phyloP scores from a whole-genome alignment of 1,140 invertebrate species.

The Cherax quadricarinatus region DNA sequence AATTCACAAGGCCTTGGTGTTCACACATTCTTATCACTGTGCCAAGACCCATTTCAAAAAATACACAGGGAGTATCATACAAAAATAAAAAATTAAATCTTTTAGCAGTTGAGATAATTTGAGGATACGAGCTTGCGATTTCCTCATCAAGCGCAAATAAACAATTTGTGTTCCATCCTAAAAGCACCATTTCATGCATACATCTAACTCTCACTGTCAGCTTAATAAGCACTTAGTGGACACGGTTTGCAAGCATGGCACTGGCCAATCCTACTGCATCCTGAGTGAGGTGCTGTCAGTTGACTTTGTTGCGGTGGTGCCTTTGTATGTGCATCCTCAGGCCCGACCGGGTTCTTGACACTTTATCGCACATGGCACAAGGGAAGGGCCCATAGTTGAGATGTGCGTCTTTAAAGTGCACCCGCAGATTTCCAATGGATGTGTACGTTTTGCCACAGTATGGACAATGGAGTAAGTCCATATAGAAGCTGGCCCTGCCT shows the following conservation, averaged over 20 bases:
- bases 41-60: constrained; percentile 60
- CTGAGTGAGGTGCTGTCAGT: constrained; percentile 63
- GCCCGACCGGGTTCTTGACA: constrained; percentile 72
- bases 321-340: constrained; percentile 73
- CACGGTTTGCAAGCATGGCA: constrained; percentile 61
- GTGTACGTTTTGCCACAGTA: constrained; percentile 73
- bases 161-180: constrained; percentile 53
- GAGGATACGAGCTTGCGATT: constrained; percentile 50
- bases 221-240: constrained; percentile 62
- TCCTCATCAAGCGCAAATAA: constrained; percentile 57
- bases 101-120: constrained; percentile 50
- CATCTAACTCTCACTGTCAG: constrained; percentile 60
- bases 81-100: constrained; percentile 69
- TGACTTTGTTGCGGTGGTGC: constrained; percentile 71
- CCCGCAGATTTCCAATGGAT: constrained; percentile 72
- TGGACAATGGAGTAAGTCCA: constrained; percentile 71
- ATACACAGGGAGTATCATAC: constrained; percentile 60
- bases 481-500: constrained; percentile 71
- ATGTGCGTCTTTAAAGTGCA: constrained; percentile 73
- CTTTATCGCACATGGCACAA: constrained; percentile 72
- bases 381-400: constrained; percentile 72
- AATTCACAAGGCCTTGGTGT: constrained; percentile 54
- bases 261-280: constrained; percentile 60
- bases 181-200: constrained; percentile 63
- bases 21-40: constrained; percentile 64